Conservation (phyloP, 2,797 vertebrate genomes). For the Oreonectes daqikongensis region DNA sequence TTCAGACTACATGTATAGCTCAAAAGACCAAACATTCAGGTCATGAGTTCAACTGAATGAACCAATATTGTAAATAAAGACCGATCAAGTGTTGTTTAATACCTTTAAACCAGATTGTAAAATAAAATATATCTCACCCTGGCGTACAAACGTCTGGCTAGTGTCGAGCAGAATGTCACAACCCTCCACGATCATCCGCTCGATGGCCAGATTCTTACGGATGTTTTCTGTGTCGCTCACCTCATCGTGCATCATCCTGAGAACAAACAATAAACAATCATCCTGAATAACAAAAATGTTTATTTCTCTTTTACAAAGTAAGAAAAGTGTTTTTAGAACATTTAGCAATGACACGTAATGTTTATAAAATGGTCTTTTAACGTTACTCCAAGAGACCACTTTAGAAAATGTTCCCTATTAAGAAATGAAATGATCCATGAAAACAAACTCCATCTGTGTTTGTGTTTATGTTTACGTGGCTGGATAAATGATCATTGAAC, state of each 20-base stretch:
- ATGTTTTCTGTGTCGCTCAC: constrained; percentile 99
- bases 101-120: not conserved
- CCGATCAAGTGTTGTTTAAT: no score
- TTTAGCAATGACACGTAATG: no score
- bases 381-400: no score
- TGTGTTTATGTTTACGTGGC: not conserved
- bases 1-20: no score
- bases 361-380: no score
- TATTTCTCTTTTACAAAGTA: no score
- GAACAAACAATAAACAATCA: constrained; percentile 29
- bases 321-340: no score
- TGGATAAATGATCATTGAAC: not conserved
- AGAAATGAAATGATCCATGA: not conserved
- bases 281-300: no score
- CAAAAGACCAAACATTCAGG: not conserved
- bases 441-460: not conserved
- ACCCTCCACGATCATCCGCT: constrained; percentile 97
- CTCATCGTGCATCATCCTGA: constrained; percentile 97
- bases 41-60: not conserved
- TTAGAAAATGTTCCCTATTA: no score
- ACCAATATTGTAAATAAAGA: no score
- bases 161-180: constrained; percentile 97
- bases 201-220: constrained; percentile 96
- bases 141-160: constrained; percentile 97
- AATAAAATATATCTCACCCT: constrained; percentile 80